phyloP scores from a whole-genome alignment of 2,113 vertebrate genomes.

The Naja naja region DNA sequence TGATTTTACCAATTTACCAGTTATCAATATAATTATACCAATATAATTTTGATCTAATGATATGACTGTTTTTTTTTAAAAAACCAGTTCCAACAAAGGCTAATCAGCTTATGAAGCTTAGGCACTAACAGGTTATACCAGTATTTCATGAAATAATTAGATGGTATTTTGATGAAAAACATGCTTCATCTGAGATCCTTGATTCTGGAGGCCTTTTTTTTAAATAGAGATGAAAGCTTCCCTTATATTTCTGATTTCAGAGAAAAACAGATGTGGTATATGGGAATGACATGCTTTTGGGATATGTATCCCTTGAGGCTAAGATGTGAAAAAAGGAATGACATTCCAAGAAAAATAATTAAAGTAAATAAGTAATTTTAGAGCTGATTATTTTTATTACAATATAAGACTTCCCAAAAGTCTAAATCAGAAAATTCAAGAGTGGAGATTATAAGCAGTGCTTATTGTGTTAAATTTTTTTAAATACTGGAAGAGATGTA shows the following conservation, averaged over 20 bases:
- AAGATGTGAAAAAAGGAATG: constrained; percentile 27
- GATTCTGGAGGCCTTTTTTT: constrained; percentile 13
- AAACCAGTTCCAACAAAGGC: not conserved
- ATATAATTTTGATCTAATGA: not conserved
- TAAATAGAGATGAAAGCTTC: not conserved
- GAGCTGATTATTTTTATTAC: not conserved
- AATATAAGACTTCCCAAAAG: not conserved
- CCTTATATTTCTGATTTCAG: not conserved
- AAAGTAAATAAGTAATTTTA: not conserved
- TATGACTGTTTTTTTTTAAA: not conserved
- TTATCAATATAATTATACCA: not conserved
- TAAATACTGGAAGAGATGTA: not conserved
- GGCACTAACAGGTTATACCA: not conserved
- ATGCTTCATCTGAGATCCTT: not conserved
- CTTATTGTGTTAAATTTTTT: not conserved
- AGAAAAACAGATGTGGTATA: not conserved
- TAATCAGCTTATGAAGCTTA: not conserved
- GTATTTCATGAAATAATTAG: not conserved
- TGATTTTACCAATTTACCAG: not conserved
- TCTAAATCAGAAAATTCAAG: not conserved
- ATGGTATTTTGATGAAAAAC: not conserved
- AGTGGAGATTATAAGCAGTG: not conserved
- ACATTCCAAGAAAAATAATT: not conserved
- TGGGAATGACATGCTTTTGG: not conserved
- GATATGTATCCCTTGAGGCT: not conserved